A percentile compares a stretch with the other conserved stretches of the same genome.
Conservation (phyloP, 2,888 invertebrate genomes). For the Sinodicranocentrus sp. region DNA sequence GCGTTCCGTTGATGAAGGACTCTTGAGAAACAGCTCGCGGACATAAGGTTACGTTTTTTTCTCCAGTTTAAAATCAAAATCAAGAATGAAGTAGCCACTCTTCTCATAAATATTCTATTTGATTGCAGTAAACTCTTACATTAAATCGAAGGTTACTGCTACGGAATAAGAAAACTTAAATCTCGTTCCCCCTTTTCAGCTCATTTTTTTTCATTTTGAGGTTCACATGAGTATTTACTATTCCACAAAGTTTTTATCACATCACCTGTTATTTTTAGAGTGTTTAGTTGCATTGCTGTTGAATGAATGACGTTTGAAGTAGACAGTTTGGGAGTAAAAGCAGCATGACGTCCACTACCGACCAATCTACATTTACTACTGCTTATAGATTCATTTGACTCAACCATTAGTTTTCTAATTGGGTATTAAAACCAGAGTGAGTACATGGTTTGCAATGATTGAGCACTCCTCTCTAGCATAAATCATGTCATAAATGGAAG, state of each 20-base stretch:
- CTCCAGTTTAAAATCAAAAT: too few species aligned
- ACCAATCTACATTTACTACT: background rate
- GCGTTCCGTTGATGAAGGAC: constrained; percentile 41
- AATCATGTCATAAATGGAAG: constrained; percentile 45
- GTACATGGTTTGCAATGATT: constrained; percentile 35
- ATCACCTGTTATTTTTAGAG: background rate
- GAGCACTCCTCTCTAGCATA: constrained; percentile 26
- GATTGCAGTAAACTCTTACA: background rate
- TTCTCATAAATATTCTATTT: too few species aligned
- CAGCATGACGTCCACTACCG: background rate
- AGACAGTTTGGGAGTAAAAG: background rate
- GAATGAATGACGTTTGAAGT: background rate
- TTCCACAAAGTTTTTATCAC: too few species aligned
- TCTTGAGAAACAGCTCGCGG: constrained; percentile 13
- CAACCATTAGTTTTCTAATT: constrained; percentile 58
- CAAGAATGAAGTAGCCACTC: too few species aligned
- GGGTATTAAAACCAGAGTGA: constrained; percentile 50
- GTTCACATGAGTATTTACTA: too few species aligned
- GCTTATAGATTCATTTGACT: background rate
- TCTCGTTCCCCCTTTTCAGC: too few species aligned
- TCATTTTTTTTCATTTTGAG: too few species aligned
- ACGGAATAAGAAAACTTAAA: too few species aligned
- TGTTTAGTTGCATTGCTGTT: too few species aligned
- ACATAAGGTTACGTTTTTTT: too few species aligned
- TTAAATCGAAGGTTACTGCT: constrained; percentile 41